phyloP scores from a whole-genome alignment of 2,113 vertebrate genomes.

The Procavia capensis region DNA sequence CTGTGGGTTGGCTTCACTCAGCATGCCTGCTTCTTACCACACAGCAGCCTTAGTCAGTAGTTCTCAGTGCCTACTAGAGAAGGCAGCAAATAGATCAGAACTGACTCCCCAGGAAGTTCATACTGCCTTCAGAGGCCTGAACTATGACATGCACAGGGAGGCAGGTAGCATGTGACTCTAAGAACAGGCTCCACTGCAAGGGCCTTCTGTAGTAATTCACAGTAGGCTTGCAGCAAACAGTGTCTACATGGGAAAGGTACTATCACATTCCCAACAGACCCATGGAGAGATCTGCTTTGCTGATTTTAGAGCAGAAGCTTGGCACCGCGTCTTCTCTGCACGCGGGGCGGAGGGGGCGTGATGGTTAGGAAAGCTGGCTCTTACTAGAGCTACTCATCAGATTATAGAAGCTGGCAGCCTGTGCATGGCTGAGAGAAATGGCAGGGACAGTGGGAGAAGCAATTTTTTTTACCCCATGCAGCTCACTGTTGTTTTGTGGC shows the following conservation, averaged over 20 bases:
- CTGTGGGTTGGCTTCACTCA: background rate
- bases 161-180: background rate
- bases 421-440: background rate
- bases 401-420: background rate
- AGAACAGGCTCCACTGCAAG: background rate
- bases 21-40: background rate
- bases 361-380: background rate
- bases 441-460: background rate
- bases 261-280: background rate
- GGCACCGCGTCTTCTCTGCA: background rate
- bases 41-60: background rate
- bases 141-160: background rate
- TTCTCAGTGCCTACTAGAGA: background rate
- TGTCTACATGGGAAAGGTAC: background rate
- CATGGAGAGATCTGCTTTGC: background rate
- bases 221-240: background rate
- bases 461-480: background rate
- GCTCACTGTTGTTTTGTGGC: no score
- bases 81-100: background rate
- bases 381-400: background rate
- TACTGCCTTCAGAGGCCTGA: background rate
- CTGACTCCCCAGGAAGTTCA: background rate
- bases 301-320: background rate
- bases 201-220: background rate
- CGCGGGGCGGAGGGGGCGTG: background rate